Percentiles rank a stretch among this genome's conserved stretches.
Conservation (phyloP, 1,140 invertebrate genomes). For the Pseudomyrmex gracilis region DNA sequence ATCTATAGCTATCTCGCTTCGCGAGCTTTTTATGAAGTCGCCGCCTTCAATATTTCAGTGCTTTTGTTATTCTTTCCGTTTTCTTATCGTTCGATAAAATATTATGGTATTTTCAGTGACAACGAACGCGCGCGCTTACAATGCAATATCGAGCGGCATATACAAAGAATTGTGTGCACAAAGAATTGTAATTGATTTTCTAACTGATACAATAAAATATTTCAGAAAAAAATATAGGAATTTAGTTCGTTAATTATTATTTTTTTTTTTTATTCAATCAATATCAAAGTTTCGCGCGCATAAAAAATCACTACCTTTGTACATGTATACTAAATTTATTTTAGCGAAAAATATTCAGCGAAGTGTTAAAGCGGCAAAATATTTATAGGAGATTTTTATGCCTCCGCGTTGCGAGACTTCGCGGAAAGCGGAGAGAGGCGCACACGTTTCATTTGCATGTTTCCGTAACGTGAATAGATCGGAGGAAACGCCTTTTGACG, state of each 20-base stretch:
- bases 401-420: not conserved
- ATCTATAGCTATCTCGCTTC: slow-evolving; percentile 26
- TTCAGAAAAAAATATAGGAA: not conserved
- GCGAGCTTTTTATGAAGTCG: slow-evolving; percentile 28
- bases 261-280: too few species aligned
- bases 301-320: not conserved
- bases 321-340: not conserved
- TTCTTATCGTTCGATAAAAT: not conserved
- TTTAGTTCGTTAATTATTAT: too few species aligned
- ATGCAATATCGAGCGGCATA: not conserved
- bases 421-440: not conserved
- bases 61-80: slow-evolving; percentile 46
- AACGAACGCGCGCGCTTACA: not conserved
- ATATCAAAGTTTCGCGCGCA: too few species aligned
- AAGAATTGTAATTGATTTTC: too few species aligned
- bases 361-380: not conserved
- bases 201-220: too few species aligned
- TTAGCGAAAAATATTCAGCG: not conserved
- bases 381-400: not conserved
- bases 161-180: not conserved
- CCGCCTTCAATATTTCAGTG: slow-evolving; percentile 50
- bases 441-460: slow-evolving; percentile 12
- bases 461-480: not conserved
- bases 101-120: slow-evolving; percentile 26
- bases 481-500: slow-evolving; percentile 71